Conservation (phyloP, 2,888 invertebrate genomes). For the Carpatolechia fugitivella region DNA sequence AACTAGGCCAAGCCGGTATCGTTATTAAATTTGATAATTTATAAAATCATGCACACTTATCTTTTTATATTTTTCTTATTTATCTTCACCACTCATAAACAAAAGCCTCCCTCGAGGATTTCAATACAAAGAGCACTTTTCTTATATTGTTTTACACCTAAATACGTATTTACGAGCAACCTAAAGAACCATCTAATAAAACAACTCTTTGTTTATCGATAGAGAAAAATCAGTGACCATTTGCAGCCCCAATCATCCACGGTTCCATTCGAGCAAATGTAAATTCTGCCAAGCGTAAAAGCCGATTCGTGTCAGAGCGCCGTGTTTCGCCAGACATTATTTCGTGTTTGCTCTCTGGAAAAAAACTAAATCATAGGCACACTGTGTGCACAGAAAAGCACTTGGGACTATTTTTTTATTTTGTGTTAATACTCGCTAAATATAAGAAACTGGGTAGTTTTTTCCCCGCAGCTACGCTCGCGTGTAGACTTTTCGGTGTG, state of each 20-base stretch:
- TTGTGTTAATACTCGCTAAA: too few relatives aligned
- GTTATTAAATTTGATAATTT: too few relatives aligned
- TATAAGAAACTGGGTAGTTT: conserved; percentile 19
- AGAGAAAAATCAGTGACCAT: conserved; percentile 24
- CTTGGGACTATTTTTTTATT: not conserved
- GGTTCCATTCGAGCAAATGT: conserved; percentile 45
- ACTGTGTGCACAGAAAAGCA: conserved; percentile 40
- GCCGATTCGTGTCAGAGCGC: conserved; percentile 57
- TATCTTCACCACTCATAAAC: too few relatives aligned
- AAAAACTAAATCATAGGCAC: conserved; percentile 48
- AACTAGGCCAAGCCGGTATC: too few relatives aligned
- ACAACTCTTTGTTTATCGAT: conserved; percentile 13
- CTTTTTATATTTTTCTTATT: too few relatives aligned
- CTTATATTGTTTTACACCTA: too few relatives aligned
- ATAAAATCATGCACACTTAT: too few relatives aligned
- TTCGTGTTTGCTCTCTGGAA: conserved; percentile 47
- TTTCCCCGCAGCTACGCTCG: too few relatives aligned
- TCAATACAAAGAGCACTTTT: too few relatives aligned
- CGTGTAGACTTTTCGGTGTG: too few relatives aligned
- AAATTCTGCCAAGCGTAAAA: conserved; percentile 55
- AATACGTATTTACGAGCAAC: too few relatives aligned
- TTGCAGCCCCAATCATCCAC: conserved; percentile 36
- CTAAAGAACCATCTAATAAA: not conserved
- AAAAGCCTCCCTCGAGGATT: too few relatives aligned
- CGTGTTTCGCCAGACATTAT: conserved; percentile 46